Evolutionary conservation across 2,888 invertebrate genomes (phyloP), one percentile per base, ranked within the genome.

Genomic region (Argyra leucocephala): DNA sequence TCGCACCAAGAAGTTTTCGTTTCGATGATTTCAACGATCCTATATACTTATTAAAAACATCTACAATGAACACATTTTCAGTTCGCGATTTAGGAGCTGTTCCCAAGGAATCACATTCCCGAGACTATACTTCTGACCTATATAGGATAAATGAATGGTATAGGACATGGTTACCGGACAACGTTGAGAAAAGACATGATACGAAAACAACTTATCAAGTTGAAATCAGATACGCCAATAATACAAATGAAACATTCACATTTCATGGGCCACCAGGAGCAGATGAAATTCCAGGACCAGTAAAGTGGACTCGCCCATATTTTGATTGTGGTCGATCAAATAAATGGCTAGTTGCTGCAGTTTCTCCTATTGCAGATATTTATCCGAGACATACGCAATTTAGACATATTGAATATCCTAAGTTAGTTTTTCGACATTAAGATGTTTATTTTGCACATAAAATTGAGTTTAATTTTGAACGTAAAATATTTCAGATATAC

Each of bases 141-240:
- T 97, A 95, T 78, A 86, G 93, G 69, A 93, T 89, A 61, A 96
- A 96, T 76, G 93, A 96, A 76, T 96, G 96, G 96, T 96, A 93
- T 76, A 88, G 86, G 70, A 81, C 85, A 62, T 97, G 96, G 95
- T 80, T 97, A 69, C 96, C 97, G 0, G 96, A 97, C 76, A 83
- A 86, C 71, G 90, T 92, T 0, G 85, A 84, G 0, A 85, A 88
- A 64, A 82, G 92, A 66, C 94, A 95, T 75, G 95, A 93, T 75
- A 92, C 93, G 0, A 92, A 96, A 81, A 91, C 93, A 9, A 94
- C 93, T 0, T 95, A 95, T 75, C 90, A 92, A 78, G 91, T 93
- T n/a, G 91, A 93, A 80, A 95, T 95, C 70, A 85, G 94, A 75
- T 93, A 95, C 80, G 89, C 93, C 0, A 95, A 95, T 78, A 94